These are phyloP conservation scores for Patella pellucida DNA, from an alignment of 2,888 invertebrate species.

Conservation along the genomic window DNA sequence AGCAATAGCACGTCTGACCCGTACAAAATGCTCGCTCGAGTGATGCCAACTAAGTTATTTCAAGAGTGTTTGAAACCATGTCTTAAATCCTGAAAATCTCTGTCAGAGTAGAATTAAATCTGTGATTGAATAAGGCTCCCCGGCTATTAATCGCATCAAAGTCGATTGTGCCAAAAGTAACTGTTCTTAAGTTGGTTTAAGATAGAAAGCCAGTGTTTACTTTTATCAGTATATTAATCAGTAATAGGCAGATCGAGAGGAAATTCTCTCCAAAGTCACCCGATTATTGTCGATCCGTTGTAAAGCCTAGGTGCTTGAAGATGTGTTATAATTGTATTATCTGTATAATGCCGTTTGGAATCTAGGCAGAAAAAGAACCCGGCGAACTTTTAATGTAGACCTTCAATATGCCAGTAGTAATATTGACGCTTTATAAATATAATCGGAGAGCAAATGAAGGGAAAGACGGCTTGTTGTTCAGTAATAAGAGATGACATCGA, in stretches of 20 bases:
- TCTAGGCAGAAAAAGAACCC: slow-evolving; percentile 14
- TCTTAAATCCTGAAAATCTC: slow-evolving; percentile 11
- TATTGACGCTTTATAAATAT: slow-evolving; percentile 12
- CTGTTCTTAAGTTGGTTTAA: slow-evolving; percentile 19
- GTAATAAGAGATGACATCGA: slow-evolving; percentile 23
- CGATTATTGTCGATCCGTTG: slow-evolving; percentile 40
- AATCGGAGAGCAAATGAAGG: slow-evolving; percentile 7
- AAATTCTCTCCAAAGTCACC: slow-evolving; percentile 29
- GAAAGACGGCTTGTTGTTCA: slow-evolving; percentile 15
- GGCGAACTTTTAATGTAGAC: slow-evolving; percentile 23
- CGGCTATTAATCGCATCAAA: slow-evolving; percentile 21
- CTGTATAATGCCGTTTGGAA: slow-evolving; percentile 18
- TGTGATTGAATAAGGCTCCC: slow-evolving; percentile 23
- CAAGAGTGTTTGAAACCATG: slow-evolving; percentile 2
- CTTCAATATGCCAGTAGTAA: slow-evolving; percentile 12
- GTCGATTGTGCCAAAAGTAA: slow-evolving; percentile 20
- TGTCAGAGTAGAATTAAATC: slow-evolving; percentile 23
- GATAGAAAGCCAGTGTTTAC: slow-evolving; percentile 15
- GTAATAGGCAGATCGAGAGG: slow-evolving; percentile 26
- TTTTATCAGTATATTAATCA: slow-evolving; percentile 39
- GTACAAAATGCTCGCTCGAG: background rate
- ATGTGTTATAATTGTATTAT: slow-evolving; percentile 40
- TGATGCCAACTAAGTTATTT: slow-evolving; percentile 7
- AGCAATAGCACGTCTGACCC: slow-evolving; percentile 4
- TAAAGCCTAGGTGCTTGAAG: slow-evolving; percentile 34